Evolutionary conservation across 2,797 vertebrate genomes (phyloP), one percentile per base, ranked within the genome.

Genomic region (Sciurus carolinensis): DNA sequence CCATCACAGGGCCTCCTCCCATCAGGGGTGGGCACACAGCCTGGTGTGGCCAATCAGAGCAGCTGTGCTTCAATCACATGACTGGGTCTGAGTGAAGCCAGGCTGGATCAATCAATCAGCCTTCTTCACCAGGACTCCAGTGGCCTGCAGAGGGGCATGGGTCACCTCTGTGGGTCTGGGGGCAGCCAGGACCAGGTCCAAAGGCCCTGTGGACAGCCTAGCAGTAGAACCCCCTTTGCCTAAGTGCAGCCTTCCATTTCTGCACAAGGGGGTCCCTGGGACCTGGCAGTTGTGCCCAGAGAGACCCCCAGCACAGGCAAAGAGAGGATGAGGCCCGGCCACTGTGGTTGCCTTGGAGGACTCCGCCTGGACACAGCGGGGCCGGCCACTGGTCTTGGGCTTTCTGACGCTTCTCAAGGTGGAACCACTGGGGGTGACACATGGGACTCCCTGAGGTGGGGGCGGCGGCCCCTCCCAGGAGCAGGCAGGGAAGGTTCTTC

Each of bases 21-120:
- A 10, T 28, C 44, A 9, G n/a, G 81, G 76, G 42, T 4, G 57
- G 87, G 87, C 7, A 5, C 33, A 15, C n/a, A 2, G 87, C 20
- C 5, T 67, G 30, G 26, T 10, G 13, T 22, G 69, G 47, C 94
- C 96, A 93, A 69, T 95, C 82, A 83, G 79, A 89, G 59, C n/a
- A 22, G 50, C 12, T 4, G 0, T 57, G 7, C 5, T 33, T 4
- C 0, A 20, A 10, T 39, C 42, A 5, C 17, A 26, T 64, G 64
- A 18, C 4, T 28, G 18, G 24, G 30, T n/a, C 18, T 8, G 64
- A 69, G 33, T 57, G 54, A 17, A 15, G 22, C 39, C 5, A 13
- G 3, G 22, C 52, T 26, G 75, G 24, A 54, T 20, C 71, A 44
- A 18, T 39, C 39, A 39, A 39, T 62, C 72, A n/a, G 47, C 5